phyloP scores from a whole-genome alignment of 2,797 vertebrate genomes.

The Chiroxiphia lanceolata region DNA sequence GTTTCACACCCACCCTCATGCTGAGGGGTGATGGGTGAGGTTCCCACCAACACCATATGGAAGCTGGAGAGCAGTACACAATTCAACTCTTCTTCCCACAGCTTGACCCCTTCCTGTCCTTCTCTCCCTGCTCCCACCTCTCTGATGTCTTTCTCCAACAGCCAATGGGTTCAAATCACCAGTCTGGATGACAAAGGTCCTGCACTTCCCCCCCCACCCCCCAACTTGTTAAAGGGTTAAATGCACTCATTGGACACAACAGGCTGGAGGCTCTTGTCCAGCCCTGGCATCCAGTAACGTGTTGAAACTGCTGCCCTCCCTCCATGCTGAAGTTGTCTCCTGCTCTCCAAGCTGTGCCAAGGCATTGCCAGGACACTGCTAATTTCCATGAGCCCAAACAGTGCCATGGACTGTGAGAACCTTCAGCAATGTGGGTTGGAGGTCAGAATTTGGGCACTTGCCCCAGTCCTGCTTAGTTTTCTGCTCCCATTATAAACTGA shows the following conservation, averaged over 20 bases:
- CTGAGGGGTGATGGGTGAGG: background rate
- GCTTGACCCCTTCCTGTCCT: background rate
- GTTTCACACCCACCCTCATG: background rate
- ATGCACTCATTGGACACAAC: background rate
- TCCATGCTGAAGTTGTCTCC: background rate
- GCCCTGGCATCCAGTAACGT: background rate
- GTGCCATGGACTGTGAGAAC: background rate
- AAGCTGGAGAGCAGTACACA: background rate
- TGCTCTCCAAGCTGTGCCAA: background rate
- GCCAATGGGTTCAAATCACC: background rate
- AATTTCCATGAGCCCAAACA: background rate
- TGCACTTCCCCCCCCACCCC: background rate
- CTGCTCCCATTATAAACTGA: background rate
- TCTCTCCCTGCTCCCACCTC: background rate
- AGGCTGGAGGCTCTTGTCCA: background rate
- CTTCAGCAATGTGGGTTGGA: background rate
- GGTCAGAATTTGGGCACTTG: background rate
- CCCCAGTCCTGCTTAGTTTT: background rate
- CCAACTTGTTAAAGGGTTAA: background rate
- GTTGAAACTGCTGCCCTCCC: background rate
- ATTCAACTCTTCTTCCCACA: rapidly evolving
- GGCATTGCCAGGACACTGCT: background rate
- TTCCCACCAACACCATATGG: background rate
- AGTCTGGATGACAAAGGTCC: background rate
- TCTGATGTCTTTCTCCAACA: background rate